Conservation (phyloP, 2,888 invertebrate genomes). For the Cremastinae sp. region DNA sequence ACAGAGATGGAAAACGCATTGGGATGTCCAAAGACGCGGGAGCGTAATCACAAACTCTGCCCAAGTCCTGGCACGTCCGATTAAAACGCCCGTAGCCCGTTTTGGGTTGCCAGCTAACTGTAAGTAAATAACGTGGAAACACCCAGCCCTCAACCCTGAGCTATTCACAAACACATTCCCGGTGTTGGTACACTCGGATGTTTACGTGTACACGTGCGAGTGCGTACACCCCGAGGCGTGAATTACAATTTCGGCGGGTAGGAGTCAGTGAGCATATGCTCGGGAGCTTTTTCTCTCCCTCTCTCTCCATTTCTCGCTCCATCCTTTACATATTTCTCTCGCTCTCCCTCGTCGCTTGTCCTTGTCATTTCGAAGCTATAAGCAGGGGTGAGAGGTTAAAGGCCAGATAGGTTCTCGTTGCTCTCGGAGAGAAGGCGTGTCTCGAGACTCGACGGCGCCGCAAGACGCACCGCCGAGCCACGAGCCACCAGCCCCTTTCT, state of each 20-base stretch:
- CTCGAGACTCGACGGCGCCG: constrained; percentile 77
- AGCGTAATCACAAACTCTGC: constrained; percentile 32
- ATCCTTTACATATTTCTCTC: too few species aligned
- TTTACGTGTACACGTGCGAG: neutral
- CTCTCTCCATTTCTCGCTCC: neutral
- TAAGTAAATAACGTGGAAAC: constrained; percentile 55
- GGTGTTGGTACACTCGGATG: neutral
- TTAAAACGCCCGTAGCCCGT: constrained; percentile 44
- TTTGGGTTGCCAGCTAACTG: constrained; percentile 42
- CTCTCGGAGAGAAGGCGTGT: constrained; percentile 68
- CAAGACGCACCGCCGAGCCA: constrained; percentile 72
- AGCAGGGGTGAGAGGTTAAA: constrained; percentile 30
- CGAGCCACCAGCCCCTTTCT: constrained; percentile 69
- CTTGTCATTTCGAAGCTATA: constrained; percentile 57
- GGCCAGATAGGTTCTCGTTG: constrained; percentile 61
- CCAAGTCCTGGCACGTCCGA: constrained; percentile 28
- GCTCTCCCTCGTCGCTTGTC: neutral
- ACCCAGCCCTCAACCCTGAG: neutral
- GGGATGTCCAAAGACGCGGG: constrained; percentile 2
- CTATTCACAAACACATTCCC: neutral
- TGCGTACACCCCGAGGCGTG: constrained; percentile 66
- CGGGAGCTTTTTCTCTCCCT: constrained; percentile 4
- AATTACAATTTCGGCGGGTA: constrained; percentile 73
- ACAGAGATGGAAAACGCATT: neutral
- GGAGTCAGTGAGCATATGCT: constrained; percentile 68